Conservation (phyloP, 1,140 invertebrate genomes). For the Trypoxylus dichotomus region DNA sequence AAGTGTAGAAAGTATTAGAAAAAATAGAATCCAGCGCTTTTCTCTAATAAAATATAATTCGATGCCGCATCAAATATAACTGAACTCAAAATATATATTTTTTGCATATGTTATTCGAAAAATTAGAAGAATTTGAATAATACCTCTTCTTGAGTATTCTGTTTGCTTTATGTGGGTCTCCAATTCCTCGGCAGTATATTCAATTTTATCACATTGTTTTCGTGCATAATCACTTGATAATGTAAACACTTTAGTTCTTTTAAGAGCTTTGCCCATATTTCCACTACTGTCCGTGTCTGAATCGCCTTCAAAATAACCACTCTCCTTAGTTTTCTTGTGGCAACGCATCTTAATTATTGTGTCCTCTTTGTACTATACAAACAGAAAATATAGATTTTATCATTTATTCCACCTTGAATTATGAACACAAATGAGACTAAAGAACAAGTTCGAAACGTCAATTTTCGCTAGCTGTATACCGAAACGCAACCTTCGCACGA, state of each 20-base stretch:
- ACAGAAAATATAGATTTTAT: constrained; percentile 25
- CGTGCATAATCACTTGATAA: constrained; percentile 44
- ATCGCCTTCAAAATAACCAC: constrained; percentile 53
- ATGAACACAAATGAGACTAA: constrained; percentile 16
- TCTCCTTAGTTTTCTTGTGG: constrained; percentile 54
- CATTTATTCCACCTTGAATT: constrained; percentile 23
- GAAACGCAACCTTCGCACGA: constrained; percentile 6
- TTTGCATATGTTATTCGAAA: neutral
- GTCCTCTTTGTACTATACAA: constrained; percentile 15
- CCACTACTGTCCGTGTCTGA: constrained; percentile 45
- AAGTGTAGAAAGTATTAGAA: neutral
- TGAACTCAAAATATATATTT: neutral
- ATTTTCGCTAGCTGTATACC: constrained; percentile 14
- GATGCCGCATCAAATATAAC: neutral
- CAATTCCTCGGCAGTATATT: constrained; percentile 48
- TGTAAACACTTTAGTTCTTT: constrained; percentile 52
- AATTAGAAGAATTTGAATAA: neutral
- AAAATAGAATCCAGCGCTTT: neutral
- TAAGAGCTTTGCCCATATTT: constrained; percentile 51
- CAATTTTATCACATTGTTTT: constrained; percentile 35
- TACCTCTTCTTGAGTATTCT: constrained; percentile 45
- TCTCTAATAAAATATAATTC: neutral
- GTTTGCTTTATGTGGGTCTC: constrained; percentile 44
- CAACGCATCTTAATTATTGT: constrained; percentile 44
- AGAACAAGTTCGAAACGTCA: constrained; percentile 17